Percentiles rank a stretch among this genome's conserved stretches.
Conservation (phyloP, 2,888 invertebrate species). For the Melanophora roralis region DNA sequence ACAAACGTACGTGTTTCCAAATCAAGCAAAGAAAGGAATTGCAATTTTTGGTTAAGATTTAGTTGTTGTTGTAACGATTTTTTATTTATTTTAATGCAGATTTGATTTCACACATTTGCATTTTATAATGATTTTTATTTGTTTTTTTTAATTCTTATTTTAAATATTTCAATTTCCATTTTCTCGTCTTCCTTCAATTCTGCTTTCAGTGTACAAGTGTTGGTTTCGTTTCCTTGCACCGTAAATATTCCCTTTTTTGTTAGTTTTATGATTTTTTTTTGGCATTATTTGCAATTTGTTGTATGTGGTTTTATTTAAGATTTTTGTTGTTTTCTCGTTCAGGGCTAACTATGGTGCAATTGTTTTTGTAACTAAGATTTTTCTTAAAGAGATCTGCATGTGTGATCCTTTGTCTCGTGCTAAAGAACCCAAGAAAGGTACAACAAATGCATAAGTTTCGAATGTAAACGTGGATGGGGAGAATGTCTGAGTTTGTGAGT, state of each 20-base stretch:
- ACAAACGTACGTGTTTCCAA: neutral
- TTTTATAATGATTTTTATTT: constrained; percentile 33
- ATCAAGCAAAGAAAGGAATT: constrained; percentile 24
- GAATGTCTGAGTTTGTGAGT: neutral
- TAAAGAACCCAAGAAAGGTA: constrained; percentile 19
- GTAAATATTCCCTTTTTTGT: constrained; percentile 11
- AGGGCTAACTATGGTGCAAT: neutral
- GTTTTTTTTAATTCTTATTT: neutral
- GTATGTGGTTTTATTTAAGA: constrained; percentile 43
- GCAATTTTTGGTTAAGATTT: constrained; percentile 21
- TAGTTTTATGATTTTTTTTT: constrained; percentile 47
- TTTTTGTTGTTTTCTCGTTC: constrained; percentile 8
- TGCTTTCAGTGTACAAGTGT: constrained; percentile 37
- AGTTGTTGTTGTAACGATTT: constrained; percentile 44
- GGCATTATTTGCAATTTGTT: constrained; percentile 58
- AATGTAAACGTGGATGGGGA: constrained; percentile 2
- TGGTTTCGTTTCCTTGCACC: constrained; percentile 2
- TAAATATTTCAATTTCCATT: neutral
- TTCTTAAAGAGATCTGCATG: no score
- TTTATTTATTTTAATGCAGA: constrained; percentile 30
- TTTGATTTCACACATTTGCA: constrained; percentile 45
- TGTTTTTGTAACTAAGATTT: no score
- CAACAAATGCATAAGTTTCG: neutral
- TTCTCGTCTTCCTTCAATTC: neutral
- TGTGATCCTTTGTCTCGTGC: constrained; percentile 56